Evolutionary conservation across 2,113 vertebrate genomes (phyloP), one percentile per base, ranked within the genome.

Genomic region (Phylloscopus trochilus): DNA sequence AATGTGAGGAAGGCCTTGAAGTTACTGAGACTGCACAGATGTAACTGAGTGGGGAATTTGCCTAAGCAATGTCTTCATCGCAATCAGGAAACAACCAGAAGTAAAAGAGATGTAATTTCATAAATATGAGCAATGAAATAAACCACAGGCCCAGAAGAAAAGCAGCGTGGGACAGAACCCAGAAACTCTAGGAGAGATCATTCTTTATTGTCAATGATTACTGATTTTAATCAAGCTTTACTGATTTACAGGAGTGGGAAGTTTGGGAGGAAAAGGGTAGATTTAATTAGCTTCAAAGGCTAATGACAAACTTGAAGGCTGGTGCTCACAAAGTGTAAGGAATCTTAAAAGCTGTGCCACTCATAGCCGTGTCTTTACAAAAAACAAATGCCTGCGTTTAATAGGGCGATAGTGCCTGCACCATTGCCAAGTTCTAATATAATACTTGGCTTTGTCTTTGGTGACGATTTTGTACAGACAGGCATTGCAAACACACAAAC

Each of bases 361-460:
- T 94, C 81, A 63, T 70, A 83, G 91, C 70, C 10, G 6, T 59
- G 88, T 39, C 93, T 93, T 95, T 83, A 94, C 72, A 93, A 96
- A 89, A 91, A 88, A 76, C 64, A 97, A 97, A 92, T 15, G 82
- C 77, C 77, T 8, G 3, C 2, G 3, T 95, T 96, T 95, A 89
- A 87, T 56, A 51, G 90, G 81, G 62, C 62, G 58, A 77, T 37
- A 81, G 91, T 4, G 5, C 79, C 82, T 92, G 84, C 70, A 62
- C 21, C 91, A 72, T 33, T 95, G 96, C 96, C 97, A 97, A 96
- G 53, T 23, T 70, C 79, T 46, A 88, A 76, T 33, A 97, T 82
- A 97, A 97, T 97, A 91, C 89, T 92, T 77, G 67, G 88, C 94
- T 97, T 97, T 97, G 96, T 97, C 89, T 94, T 68, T 67, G 55